These are phyloP conservation scores for Uromys caudimaculatus DNA, from an alignment of 2,797 vertebrate genomes.

Conservation along the genomic window DNA sequence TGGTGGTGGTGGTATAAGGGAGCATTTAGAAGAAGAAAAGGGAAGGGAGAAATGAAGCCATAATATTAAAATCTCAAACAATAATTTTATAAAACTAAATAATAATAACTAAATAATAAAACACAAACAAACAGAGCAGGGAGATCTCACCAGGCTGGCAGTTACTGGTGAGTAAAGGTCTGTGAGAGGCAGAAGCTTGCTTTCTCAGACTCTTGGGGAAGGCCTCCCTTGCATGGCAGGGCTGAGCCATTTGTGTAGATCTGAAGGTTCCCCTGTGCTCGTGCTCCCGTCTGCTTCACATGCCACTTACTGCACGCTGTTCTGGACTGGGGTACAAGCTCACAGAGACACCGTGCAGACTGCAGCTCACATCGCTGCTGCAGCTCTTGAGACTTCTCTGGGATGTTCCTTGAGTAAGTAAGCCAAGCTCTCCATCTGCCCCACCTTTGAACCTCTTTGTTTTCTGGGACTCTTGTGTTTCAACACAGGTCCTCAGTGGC, in stretches of 20 bases:
- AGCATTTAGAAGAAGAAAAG: background rate
- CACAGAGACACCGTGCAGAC: background rate
- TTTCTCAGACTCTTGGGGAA: background rate
- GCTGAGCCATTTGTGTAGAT: background rate
- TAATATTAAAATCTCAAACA: background rate
- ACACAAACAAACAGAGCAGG: background rate
- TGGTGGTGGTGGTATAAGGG: background rate
- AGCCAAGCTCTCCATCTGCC: background rate
- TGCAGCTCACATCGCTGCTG: background rate
- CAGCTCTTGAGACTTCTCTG: background rate
- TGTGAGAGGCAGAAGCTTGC: background rate
- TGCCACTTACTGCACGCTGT: background rate
- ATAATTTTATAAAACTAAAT: slow-evolving; percentile 1
- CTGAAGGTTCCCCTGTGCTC: background rate
- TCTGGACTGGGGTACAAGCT: background rate
- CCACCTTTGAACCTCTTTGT: background rate
- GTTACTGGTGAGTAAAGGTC: slow-evolving; percentile 1
- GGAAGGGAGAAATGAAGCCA: background rate
- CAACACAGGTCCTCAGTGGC: background rate
- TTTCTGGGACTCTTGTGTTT: background rate
- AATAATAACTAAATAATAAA: background rate
- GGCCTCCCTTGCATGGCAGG: background rate
- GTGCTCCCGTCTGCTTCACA: background rate
- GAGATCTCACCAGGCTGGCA: background rate
- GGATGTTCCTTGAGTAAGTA: background rate